Conservation (phyloP, 2,113 vertebrate species). For the Rostratula benghalensis region DNA sequence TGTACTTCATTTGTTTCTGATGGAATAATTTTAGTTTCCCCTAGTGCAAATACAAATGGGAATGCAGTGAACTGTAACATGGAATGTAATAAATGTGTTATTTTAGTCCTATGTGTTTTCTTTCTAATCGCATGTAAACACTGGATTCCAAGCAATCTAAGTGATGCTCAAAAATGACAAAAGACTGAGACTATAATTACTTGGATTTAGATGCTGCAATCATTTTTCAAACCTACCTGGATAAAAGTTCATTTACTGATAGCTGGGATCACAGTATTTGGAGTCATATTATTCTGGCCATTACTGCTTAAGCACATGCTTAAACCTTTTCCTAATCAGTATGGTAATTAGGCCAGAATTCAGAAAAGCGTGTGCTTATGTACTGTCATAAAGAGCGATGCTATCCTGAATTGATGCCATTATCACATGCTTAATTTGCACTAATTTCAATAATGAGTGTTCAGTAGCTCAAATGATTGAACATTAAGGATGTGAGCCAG, state of each 20-base stretch:
- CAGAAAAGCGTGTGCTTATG: not conserved
- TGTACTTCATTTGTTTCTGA: slow-evolving; percentile 44
- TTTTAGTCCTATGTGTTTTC: slow-evolving; percentile 9
- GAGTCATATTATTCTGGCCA: not conserved
- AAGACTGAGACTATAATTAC: not conserved
- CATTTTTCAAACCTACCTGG: not conserved
- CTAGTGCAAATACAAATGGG: not conserved
- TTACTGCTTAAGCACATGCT: not conserved
- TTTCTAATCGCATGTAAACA: not conserved
- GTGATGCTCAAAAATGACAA: not conserved
- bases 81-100: slow-evolving; percentile 28
- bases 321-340: not conserved
- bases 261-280: not conserved
- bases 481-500: not conserved
- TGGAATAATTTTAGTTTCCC: slow-evolving; percentile 39
- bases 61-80: slow-evolving; percentile 23
- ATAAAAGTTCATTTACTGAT: not conserved
- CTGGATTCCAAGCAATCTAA: not conserved
- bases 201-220: not conserved
- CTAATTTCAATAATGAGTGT: slow-evolving; percentile 46
- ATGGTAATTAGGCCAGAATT: slow-evolving; percentile 4
- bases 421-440: slow-evolving; percentile 42
- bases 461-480: slow-evolving; percentile 32
- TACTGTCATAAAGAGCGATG: not conserved
- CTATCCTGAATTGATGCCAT: slow-evolving; percentile 8